Base-by-base conservation (phyloP, 2,888 invertebrate genomes). In the Sphaerophoria taeniata region DNA sequence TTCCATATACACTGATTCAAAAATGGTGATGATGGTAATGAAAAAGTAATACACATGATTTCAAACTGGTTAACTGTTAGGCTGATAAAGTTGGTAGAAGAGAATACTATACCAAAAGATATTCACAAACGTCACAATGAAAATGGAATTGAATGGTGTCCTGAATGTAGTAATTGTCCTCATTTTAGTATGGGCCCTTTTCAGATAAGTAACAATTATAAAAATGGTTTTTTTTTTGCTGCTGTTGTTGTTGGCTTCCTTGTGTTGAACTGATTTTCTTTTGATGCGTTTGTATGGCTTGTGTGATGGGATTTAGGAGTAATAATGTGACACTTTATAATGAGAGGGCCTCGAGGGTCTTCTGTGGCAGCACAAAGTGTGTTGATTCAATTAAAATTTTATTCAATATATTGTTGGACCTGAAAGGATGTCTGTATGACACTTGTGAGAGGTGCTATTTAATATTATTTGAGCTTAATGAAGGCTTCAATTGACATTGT, bases 131-230 rank as follows among this genome's bases (percentile, higher is more conserved):
- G 24, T 24, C 24, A 85, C 85, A 85, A 85, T 81, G 81, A 76
- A 71, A 74, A 73, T 85, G 81, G 76, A 85, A 81, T 70, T 81
- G 76, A 85, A 81, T 85, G 81, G 76, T 60, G 5, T 56, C 70
- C 70, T 85, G 81, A 85, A 85, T 85, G 85, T 77, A 24, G 2
- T 24, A 39, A 85, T 85, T 85, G 85, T 85, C 81, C 85, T 77
- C 81, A 81, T 85, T 85, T 85, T 77, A 80, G 81, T 81, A 60
- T 24, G 69, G 53, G 69, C 69, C 73, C 43, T 63, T 81, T 85
- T 81, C 81, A 85, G 56, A 69, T 71, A 77, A 85, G 81, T 85
- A 85, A 85, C 85, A 85, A 85, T 85, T 85, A 85, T 24, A 24
- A 24, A 24, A 24, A 81, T 63, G 61, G 85, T 69, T 72, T 72